Evolutionary conservation across 2,113 vertebrate species (phyloP).

Genomic region (Sisor rabdophorus): DNA sequence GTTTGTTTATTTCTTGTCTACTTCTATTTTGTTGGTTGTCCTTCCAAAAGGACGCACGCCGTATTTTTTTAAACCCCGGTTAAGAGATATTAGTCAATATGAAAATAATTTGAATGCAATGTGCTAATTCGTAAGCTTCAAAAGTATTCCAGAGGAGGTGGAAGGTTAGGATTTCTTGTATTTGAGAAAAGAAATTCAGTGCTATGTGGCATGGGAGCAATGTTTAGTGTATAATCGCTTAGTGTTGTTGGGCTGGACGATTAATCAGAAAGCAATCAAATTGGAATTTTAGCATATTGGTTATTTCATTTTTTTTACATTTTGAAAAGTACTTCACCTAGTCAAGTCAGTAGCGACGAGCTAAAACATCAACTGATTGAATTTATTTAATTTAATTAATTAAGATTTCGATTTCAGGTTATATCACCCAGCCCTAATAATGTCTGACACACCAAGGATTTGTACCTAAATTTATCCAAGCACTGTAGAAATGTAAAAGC

Average conservation of each 20-base stretch:
- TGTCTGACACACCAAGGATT: background rate
- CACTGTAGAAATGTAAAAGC: slow-evolving; percentile 5
- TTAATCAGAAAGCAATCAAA: too few relatives aligned
- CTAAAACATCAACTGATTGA: too few relatives aligned
- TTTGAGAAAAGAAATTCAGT: background rate
- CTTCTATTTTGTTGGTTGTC: background rate
- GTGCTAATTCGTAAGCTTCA: background rate
- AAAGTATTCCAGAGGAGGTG: slow-evolving; percentile 3
- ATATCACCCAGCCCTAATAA: too few relatives aligned
- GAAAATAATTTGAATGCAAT: background rate
- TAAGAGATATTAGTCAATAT: slow-evolving; percentile 36
- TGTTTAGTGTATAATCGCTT: background rate
- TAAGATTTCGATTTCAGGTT: too few relatives aligned
- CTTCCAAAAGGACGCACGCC: background rate
- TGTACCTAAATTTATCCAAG: background rate
- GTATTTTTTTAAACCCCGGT: background rate
- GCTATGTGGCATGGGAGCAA: background rate
- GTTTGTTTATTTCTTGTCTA: slow-evolving; percentile 21
- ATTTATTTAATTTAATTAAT: too few relatives aligned
- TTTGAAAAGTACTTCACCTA: too few relatives aligned
- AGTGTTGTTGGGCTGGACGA: too few relatives aligned
- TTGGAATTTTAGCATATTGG: too few relatives aligned
- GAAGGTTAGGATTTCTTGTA: background rate
- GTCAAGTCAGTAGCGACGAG: too few relatives aligned
- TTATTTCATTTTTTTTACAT: too few relatives aligned